These are phyloP conservation scores for Acrocyrtus sp. DNA, from an alignment of 2,888 invertebrate genomes.

Conservation along the genomic window DNA sequence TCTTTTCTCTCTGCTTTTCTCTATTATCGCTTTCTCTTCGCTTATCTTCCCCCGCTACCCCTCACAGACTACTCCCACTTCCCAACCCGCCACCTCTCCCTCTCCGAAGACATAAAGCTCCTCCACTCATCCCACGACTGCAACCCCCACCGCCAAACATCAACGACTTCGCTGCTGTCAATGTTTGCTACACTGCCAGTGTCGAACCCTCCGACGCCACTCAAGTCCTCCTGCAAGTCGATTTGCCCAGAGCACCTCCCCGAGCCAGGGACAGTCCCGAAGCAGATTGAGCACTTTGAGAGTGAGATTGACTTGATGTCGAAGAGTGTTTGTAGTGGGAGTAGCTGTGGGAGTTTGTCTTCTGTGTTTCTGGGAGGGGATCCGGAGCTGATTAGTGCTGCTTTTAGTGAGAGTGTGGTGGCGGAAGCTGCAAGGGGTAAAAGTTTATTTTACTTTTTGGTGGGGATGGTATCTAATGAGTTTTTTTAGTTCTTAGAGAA, in stretches of 20 bases:
- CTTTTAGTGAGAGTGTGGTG: background rate
- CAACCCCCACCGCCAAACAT: background rate
- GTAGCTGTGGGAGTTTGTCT: background rate
- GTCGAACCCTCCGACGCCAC: background rate
- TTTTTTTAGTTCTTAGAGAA: slow-evolving; percentile 10
- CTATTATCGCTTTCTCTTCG: too few species aligned
- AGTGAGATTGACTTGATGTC: slow-evolving; percentile 57
- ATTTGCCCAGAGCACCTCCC: slow-evolving; percentile 61
- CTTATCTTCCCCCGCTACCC: background rate
- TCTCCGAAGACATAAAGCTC: slow-evolving; percentile 13
- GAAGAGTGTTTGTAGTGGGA: slow-evolving; percentile 11
- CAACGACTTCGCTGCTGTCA: slow-evolving; percentile 1
- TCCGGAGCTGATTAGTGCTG: background rate
- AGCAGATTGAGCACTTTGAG: slow-evolving; percentile 62
- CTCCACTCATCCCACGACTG: too few species aligned
- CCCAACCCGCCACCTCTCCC: slow-evolving; percentile 17
- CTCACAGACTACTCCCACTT: background rate
- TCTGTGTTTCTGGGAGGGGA: background rate
- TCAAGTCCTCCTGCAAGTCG: slow-evolving; percentile 64
- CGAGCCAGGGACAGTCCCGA: slow-evolving; percentile 60
- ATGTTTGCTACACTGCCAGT: background rate
- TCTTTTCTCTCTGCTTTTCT: background rate
- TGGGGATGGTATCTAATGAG: background rate
- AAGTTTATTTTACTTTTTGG: background rate
- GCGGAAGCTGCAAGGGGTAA: slow-evolving; percentile 20